A percentile compares a stretch with the other conserved stretches of the same genome.
These are phyloP conservation scores for Ichneumoninae sp. DNA, from an alignment of 2,888 invertebrate genomes.

Conservation along the genomic window DNA sequence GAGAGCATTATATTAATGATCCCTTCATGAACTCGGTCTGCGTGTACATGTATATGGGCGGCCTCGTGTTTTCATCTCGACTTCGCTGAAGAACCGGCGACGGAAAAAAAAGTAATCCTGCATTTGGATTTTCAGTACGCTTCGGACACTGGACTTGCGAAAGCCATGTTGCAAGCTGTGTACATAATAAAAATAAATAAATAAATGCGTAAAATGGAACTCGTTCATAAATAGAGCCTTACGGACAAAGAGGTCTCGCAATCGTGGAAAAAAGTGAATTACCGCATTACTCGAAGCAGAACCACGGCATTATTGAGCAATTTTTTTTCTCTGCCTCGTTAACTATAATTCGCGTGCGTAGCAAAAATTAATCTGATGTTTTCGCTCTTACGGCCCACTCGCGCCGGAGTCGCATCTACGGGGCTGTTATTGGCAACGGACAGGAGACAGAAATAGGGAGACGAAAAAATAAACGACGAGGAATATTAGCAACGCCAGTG, in stretches of 20 bases:
- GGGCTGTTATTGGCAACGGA: background rate
- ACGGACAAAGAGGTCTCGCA: background rate
- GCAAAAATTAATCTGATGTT: background rate
- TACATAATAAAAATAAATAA: background rate
- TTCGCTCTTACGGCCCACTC: background rate
- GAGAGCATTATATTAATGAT: constrained; percentile 82
- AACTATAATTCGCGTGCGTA: background rate
- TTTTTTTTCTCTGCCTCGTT: constrained; percentile 1
- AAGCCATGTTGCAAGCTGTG: background rate
- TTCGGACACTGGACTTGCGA: background rate
- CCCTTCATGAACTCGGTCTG: constrained; percentile 60
- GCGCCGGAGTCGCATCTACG: background rate
- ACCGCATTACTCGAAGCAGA: background rate
- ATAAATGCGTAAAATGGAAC: background rate
- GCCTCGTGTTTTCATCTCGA: background rate
- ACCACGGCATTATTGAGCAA: background rate
- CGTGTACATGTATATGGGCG: constrained; percentile 6
- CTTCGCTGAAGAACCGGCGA: background rate
- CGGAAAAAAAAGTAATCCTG: constrained; percentile 1
- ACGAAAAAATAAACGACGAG: constrained; percentile 21
- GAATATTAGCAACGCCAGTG: background rate
- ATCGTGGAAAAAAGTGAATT: background rate
- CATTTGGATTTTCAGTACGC: background rate
- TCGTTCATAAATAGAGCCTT: background rate
- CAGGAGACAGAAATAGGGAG: background rate